Conservation (phyloP, 2,113 vertebrate genomes). For the Eclectus roratus region DNA sequence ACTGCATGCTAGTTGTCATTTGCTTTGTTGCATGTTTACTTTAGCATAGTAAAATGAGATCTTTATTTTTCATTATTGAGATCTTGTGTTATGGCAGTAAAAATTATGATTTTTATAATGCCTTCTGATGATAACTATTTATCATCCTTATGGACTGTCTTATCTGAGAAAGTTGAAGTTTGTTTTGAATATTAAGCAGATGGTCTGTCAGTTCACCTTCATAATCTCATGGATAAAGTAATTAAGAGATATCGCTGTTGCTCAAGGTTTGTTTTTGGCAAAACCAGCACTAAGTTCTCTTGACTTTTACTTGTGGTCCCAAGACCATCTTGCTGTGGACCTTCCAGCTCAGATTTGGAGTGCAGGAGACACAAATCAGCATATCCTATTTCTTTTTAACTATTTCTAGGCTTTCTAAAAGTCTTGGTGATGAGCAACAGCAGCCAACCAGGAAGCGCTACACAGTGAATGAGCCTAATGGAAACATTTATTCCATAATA, state of each 20-base stretch:
- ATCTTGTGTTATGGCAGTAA: background rate
- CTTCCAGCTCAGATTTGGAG: background rate
- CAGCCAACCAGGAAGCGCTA: background rate
- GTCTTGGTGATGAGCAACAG: background rate
- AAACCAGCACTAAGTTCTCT: background rate
- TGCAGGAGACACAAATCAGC: background rate
- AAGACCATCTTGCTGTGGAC: background rate
- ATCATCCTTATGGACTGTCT: background rate
- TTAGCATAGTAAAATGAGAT: background rate
- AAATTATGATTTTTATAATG: background rate
- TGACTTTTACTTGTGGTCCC: background rate
- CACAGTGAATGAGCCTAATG: background rate
- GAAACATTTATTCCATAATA: background rate
- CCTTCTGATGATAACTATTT: background rate
- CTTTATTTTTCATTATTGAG: constrained; percentile 15
- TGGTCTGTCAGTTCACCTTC: background rate
- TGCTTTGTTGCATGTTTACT: background rate
- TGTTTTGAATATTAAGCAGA: background rate
- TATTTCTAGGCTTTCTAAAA: background rate
- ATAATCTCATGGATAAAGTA: background rate
- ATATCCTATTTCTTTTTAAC: background rate
- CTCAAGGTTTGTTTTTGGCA: background rate
- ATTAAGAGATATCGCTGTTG: background rate
- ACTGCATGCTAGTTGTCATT: background rate
- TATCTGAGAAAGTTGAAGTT: background rate